Evolutionary conservation across 1,140 invertebrate genomes (phyloP).

Genomic region (Stegodyphus dumicola): DNA sequence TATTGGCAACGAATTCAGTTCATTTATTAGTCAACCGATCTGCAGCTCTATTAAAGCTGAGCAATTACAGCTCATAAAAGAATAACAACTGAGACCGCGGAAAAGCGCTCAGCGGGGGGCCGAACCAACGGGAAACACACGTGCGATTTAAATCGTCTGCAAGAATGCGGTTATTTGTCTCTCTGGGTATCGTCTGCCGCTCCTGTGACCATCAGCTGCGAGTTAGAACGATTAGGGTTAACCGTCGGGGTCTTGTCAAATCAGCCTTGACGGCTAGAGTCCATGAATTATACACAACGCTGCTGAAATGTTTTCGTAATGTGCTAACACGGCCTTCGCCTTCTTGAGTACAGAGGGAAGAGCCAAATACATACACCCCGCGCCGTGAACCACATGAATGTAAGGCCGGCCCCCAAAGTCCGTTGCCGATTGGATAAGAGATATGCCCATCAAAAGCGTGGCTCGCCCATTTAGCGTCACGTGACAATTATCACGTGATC

Average conservation of each 20-base stretch:
- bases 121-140: too few species aligned
- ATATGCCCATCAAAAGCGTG: constrained; percentile 7
- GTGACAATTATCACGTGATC: constrained; percentile 40
- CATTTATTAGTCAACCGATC: too few species aligned
- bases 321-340: constrained; percentile 7
- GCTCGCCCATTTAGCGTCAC: constrained; percentile 28
- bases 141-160: too few species aligned
- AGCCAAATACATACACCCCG: constrained; percentile 48
- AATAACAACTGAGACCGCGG: too few species aligned
- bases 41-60: too few species aligned
- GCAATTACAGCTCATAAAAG: too few species aligned
- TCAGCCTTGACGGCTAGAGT: constrained; percentile 1
- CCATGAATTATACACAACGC: constrained; percentile 55
- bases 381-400: constrained; percentile 41
- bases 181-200: not conserved
- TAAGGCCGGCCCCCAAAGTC: constrained; percentile 7
- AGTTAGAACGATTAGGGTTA: constrained; percentile 6
- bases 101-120: too few species aligned
- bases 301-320: constrained; percentile 53
- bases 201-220: not conserved
- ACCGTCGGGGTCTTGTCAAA: constrained; percentile 10
- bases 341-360: constrained; percentile 49
- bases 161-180: too few species aligned
- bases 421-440: constrained; percentile 17
- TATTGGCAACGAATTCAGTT: too few species aligned